A percentile compares a stretch with the other conserved stretches of the same genome.
These are phyloP conservation scores for Aphelenchoides besseyi DNA, from an alignment of 1,140 invertebrate species.

Conservation along the genomic window DNA sequence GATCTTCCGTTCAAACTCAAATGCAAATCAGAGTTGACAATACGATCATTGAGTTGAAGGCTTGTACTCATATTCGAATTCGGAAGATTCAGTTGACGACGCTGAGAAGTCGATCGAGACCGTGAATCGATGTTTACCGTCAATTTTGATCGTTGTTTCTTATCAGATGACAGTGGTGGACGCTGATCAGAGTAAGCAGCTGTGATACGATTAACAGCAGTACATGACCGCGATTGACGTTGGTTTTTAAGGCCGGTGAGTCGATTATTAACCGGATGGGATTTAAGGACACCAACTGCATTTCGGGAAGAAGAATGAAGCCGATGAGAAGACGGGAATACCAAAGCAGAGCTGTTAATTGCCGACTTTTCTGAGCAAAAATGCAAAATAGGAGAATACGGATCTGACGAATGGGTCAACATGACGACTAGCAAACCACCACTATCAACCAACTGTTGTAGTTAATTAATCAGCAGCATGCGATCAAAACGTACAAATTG, in stretches of 20 bases:
- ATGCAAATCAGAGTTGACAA: slow-evolving; percentile 9
- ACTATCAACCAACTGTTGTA: too few relatives aligned
- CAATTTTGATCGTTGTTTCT: neutral
- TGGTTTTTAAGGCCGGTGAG: neutral
- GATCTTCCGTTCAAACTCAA: neutral
- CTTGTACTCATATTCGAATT: neutral
- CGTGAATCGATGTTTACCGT: neutral
- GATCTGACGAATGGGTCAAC: neutral
- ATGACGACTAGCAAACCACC: neutral
- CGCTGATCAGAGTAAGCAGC: neutral
- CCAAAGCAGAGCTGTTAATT: neutral
- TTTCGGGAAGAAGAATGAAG: neutral
- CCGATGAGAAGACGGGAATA: neutral
- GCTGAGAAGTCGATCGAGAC: neutral
- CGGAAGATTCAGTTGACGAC: too few relatives aligned
- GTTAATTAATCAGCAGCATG: too few relatives aligned
- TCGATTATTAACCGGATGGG: neutral
- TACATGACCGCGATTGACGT: neutral
- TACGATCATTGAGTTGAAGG: neutral
- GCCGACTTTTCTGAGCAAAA: neutral
- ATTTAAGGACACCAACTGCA: neutral
- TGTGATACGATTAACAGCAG: neutral
- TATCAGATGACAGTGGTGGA: neutral
- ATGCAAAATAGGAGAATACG: neutral
- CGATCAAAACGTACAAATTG: neutral